phyloP scores from a whole-genome alignment of 2,113 vertebrate species.

The Campylomormyrus numenius region DNA sequence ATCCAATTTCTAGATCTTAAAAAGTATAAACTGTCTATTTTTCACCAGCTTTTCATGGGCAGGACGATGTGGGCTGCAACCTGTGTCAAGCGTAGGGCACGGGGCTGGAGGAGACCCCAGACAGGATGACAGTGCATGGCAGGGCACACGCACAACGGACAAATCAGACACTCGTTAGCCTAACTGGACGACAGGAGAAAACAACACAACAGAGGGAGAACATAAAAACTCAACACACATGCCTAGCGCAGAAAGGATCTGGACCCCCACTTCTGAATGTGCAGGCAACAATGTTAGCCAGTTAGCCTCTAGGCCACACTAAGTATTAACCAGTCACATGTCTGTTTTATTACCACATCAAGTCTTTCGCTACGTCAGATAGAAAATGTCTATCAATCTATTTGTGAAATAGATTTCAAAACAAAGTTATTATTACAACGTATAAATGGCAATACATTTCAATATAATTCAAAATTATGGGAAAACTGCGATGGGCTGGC shows the following conservation, averaged over 20 bases:
- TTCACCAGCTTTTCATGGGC: neutral
- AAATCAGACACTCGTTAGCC: neutral
- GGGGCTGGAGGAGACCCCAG: neutral
- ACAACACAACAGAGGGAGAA: neutral
- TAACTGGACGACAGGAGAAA: neutral
- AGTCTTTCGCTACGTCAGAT: neutral
- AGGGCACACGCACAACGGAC: neutral
- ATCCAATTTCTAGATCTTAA: neutral
- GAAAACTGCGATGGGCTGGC: too few species aligned
- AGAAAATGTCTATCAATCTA: neutral
- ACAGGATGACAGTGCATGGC: neutral
- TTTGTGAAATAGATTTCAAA: neutral
- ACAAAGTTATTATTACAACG: neutral
- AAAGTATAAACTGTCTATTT: neutral
- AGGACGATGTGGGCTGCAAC: neutral
- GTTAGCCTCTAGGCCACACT: neutral
- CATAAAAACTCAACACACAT: neutral
- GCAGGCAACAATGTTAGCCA: neutral
- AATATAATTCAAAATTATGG: neutral
- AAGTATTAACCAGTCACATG: neutral
- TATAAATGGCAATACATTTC: neutral
- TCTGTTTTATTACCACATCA: neutral
- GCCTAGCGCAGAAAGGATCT: neutral
- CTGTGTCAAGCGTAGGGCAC: neutral
- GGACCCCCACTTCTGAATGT: neutral